A percentile compares a stretch with the other conserved stretches of the same genome.
phyloP scores from a whole-genome alignment of 1,140 invertebrate genomes.

The Neotoxoptera formosana region DNA sequence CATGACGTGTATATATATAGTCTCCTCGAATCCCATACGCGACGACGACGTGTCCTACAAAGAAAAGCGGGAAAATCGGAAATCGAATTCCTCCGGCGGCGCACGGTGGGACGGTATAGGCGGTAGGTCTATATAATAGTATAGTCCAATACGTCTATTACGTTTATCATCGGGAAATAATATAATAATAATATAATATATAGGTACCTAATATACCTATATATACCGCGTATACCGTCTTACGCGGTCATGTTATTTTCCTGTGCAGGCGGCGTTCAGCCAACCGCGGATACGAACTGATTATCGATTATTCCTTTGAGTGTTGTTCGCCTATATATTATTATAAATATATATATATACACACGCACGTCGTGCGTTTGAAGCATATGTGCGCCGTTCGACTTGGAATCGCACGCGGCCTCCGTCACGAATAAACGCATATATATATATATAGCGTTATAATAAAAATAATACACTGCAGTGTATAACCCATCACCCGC shows the following conservation, averaged over 20 bases:
- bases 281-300: neutral
- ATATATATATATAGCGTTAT: too few relatives aligned
- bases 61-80: neutral
- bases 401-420: neutral
- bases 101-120: neutral
- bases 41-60: neutral
- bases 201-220: neutral
- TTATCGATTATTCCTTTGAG: constrained; percentile 1
- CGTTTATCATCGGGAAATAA: neutral
- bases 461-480: too few relatives aligned
- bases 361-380: too few relatives aligned
- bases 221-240: neutral
- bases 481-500: too few relatives aligned
- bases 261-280: neutral
- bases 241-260: neutral
- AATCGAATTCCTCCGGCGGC: neutral
- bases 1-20: neutral
- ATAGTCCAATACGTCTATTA: neutral
- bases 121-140: too few relatives aligned
- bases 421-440: neutral
- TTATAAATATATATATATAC: neutral
- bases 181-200: too few relatives aligned
- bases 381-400: neutral
- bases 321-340: neutral
- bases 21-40: too few relatives aligned